phyloP scores from a whole-genome alignment of 2,888 invertebrate species.

The Anorthoa munda region DNA sequence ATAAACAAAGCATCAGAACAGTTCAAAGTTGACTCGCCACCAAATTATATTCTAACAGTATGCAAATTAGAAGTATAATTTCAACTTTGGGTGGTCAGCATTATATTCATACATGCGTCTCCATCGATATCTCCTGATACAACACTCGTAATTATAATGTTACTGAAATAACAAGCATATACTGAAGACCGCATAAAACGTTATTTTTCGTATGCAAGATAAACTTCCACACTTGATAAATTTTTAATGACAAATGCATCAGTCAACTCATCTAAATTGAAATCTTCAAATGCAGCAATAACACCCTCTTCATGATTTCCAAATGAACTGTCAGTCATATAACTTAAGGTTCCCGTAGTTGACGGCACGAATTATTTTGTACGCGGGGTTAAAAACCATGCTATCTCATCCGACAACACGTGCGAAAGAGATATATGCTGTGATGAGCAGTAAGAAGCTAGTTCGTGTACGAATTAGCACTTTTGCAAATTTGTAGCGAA shows the following conservation, averaged over 20 bases:
- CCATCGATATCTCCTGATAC: conserved; percentile 99
- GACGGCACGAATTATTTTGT: too few species aligned
- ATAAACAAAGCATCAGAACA: conserved; percentile 91
- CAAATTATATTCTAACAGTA: conserved; percentile 94
- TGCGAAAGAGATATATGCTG: too few species aligned
- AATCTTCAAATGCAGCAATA: conserved; percentile 98
- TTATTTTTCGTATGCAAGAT: conserved; percentile 94
- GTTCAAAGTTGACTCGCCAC: conserved; percentile 92
- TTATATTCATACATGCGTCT: conserved; percentile 97
- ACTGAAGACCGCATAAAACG: conserved; percentile 92
- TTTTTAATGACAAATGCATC: conserved; percentile 96
- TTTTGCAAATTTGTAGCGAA: too few species aligned
- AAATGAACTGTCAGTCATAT: conserved; percentile 95
- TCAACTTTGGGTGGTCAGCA: conserved; percentile 92
- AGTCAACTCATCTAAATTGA: conserved; percentile 98
- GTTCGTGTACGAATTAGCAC: too few species aligned
- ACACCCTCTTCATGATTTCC: conserved; percentile 93
- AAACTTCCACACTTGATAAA: conserved; percentile 93
- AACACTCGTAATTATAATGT: conserved; percentile 93
- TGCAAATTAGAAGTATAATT: conserved; percentile 81
- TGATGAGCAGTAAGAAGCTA: too few species aligned
- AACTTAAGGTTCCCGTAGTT: too few species aligned
- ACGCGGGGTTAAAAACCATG: too few species aligned
- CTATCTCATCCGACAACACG: too few species aligned
- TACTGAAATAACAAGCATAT: conserved; percentile 92